phyloP scores from a whole-genome alignment of 2,797 vertebrate genomes.

The Sphaeramia orbicularis region DNA sequence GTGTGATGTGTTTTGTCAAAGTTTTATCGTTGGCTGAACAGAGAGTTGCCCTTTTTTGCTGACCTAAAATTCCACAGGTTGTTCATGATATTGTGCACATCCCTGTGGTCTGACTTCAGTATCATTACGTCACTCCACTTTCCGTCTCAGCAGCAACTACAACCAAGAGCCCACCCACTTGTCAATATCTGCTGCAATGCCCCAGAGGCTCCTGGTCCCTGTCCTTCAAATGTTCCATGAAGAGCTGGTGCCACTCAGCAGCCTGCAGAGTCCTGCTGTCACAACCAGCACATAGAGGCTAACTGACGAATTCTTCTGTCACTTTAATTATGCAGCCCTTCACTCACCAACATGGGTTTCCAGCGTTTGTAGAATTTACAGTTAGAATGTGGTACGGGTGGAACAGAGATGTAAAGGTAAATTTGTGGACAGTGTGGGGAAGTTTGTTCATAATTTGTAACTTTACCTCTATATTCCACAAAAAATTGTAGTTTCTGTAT shows the following conservation, averaged over 20 bases:
- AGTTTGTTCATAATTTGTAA: too few relatives aligned
- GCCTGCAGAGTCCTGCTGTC: conserved; percentile 51
- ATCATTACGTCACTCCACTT: conserved; percentile 11
- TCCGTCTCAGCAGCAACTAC: conserved; percentile 12
- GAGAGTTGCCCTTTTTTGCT: too few relatives aligned
- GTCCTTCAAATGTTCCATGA: conserved; percentile 59
- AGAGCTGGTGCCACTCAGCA: conserved; percentile 19
- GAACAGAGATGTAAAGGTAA: not conserved
- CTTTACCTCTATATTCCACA: too few relatives aligned
- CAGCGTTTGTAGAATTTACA: conserved; percentile 8
- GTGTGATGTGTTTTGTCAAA: too few relatives aligned
- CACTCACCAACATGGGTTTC: conserved; percentile 36
- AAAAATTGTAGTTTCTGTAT: too few relatives aligned
- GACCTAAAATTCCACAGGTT: conserved; percentile 12
- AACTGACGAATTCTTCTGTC: conserved; percentile 57
- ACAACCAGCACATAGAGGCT: conserved; percentile 29
- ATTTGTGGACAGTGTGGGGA: too few relatives aligned
- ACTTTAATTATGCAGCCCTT: conserved; percentile 69
- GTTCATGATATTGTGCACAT: not conserved
- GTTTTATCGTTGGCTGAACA: too few relatives aligned
- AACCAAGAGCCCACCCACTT: conserved; percentile 44
- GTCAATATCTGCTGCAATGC: conserved; percentile 30
- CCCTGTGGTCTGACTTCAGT: conserved; percentile 3
- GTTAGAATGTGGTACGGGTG: conserved; percentile 3
- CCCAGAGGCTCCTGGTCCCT: conserved; percentile 52